phyloP scores from a whole-genome alignment of 2,888 invertebrate genomes.

The Bombylius major region DNA sequence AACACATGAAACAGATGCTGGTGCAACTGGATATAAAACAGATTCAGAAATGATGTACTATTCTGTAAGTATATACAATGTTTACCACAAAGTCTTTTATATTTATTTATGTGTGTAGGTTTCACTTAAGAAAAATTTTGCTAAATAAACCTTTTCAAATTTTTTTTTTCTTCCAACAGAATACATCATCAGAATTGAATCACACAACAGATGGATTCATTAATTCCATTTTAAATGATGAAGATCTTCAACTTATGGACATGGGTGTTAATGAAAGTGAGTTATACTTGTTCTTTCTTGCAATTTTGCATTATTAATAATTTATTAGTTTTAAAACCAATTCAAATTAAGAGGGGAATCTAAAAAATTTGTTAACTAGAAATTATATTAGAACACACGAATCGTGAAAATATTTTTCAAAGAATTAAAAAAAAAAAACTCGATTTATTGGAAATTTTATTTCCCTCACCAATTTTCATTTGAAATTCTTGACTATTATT shows the following conservation, averaged over 20 bases:
- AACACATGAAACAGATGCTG: conserved; percentile 50
- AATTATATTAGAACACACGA: no score
- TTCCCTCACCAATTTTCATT: no score
- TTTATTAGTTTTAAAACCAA: background rate
- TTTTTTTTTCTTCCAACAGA: conserved; percentile 30
- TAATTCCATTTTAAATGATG: conserved; percentile 77
- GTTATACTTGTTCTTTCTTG: conserved; percentile 22
- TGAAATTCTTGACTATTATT: no score
- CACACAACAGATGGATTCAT: conserved; percentile 74
- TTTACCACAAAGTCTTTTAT: background rate
- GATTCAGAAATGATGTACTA: conserved; percentile 72
- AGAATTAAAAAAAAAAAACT: no score
- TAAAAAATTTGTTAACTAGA: no score
- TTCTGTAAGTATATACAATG: conserved; percentile 44
- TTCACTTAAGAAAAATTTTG: no score
- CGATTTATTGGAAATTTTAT: no score
- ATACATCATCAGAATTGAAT: conserved; percentile 51
- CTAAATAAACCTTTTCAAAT: background rate
- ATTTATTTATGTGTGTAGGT: no score
- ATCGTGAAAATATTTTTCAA: no score
- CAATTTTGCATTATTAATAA: background rate
- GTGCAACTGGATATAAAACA: conserved; percentile 52
- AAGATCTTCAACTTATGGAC: conserved; percentile 81
- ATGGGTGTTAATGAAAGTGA: conserved; percentile 82
- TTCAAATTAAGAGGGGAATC: no score